phyloP scores from a whole-genome alignment of 2,113 vertebrate species.

The Triplophysa siluroides region DNA sequence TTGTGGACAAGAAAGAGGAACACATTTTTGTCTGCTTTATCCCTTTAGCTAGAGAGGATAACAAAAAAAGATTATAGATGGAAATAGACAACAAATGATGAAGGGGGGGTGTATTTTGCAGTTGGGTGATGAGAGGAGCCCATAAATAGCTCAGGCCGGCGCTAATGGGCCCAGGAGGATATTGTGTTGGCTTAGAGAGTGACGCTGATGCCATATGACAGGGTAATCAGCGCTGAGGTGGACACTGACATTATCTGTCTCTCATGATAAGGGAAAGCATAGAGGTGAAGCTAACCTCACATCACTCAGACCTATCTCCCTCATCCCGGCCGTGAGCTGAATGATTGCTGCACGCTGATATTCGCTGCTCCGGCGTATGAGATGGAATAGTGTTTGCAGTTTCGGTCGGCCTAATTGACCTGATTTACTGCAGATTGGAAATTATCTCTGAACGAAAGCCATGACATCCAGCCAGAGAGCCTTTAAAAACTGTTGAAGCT shows the following conservation, averaged over 20 bases:
- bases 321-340: conserved; percentile 24
- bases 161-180: conserved; percentile 47
- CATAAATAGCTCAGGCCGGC: conserved; percentile 47
- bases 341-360: background rate
- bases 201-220: conserved; percentile 51
- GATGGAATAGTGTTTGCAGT: background rate
- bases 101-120: conserved; percentile 59
- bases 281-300: conserved; percentile 37
- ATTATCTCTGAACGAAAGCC: conserved; percentile 30
- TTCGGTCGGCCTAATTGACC: conserved; percentile 27
- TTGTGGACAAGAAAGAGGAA: conserved; percentile 57
- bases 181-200: conserved; percentile 45
- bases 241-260: conserved; percentile 57
- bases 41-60: conserved; percentile 32
- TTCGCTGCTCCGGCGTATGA: background rate
- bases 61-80: conserved; percentile 47
- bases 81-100: conserved; percentile 57
- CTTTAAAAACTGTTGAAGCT: conserved; percentile 31
- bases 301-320: conserved; percentile 31
- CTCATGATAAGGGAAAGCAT: conserved; percentile 32
- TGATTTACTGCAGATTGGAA: conserved; percentile 30
- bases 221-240: conserved; percentile 48
- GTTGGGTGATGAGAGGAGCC: conserved; percentile 41
- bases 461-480: conserved; percentile 27
- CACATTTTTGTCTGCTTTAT: conserved; percentile 44